These are phyloP conservation scores for Hydractinia symbiolongicarpus DNA, from an alignment of 30 jellyfish, hydroid and myxozoan genomes.

Conservation along the genomic window DNA sequence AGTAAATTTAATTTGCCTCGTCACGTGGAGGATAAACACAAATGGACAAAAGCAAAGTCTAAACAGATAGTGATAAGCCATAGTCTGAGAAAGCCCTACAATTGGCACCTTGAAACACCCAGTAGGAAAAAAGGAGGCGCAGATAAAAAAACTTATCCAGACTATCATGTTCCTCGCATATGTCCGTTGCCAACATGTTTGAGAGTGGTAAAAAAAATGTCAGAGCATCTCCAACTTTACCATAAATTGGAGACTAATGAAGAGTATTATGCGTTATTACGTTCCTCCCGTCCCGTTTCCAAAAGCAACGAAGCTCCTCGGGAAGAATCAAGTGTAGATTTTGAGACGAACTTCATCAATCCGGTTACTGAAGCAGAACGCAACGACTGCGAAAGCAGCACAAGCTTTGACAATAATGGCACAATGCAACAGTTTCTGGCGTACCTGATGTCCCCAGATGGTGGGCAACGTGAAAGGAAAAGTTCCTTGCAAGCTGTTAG, in stretches of 20 bases:
- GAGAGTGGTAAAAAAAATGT: too few species aligned
- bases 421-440: conserved; percentile 1
- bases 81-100: conserved; percentile 4
- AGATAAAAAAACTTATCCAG: background rate
- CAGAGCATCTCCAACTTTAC: too few species aligned
- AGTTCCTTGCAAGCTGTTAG: background rate
- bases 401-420: background rate
- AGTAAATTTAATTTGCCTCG: conserved; percentile 5
- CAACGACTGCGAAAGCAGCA: background rate
- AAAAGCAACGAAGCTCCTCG: too few species aligned
- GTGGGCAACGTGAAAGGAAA: conserved; percentile 12
- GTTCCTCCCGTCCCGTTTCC: too few species aligned
- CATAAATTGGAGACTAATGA: too few species aligned
- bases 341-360: too few species aligned
- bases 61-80: background rate
- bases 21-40: conserved; percentile 10
- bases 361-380: too few species aligned
- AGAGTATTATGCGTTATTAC: too few species aligned
- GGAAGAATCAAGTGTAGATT: too few species aligned
- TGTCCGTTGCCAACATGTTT: too few species aligned
- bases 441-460: conserved; percentile 19
- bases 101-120: background rate
- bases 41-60: conserved; percentile 8
- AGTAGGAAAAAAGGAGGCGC: too few species aligned
- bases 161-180: background rate